phyloP scores from a whole-genome alignment of 2,797 vertebrate genomes.

The Ctenopoma kingsleyae region DNA sequence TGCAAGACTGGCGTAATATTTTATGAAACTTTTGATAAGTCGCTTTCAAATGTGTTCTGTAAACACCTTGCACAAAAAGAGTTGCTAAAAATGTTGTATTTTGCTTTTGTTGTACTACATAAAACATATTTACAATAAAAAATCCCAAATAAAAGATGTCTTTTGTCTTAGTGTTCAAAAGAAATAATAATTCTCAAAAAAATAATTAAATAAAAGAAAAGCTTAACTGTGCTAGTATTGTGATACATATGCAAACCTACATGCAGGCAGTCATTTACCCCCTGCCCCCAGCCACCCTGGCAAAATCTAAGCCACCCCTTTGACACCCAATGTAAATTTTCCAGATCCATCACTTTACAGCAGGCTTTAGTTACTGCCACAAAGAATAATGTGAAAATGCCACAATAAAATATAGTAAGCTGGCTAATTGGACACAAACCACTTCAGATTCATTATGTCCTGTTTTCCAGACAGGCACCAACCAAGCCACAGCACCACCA shows the following conservation, averaged over 20 bases:
- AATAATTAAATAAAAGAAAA: too few relatives aligned
- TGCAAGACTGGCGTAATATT: conserved; percentile 18
- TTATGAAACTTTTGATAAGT: conserved; percentile 32
- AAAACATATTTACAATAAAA: conserved; percentile 96
- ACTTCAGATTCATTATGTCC: not conserved
- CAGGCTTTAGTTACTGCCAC: not conserved
- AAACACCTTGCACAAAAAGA: conserved; percentile 51
- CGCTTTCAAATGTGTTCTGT: conserved; percentile 58
- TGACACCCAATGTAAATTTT: too few relatives aligned
- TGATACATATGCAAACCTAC: too few relatives aligned
- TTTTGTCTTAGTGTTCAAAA: not conserved
- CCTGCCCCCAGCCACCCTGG: too few relatives aligned
- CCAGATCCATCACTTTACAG: not conserved
- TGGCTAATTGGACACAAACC: conserved; percentile 4
- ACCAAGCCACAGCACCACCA: not conserved
- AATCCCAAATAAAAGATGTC: conserved; percentile 48
- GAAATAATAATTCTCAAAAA: too few relatives aligned
- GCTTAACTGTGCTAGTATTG: too few relatives aligned
- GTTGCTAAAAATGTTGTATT: conserved; percentile 80
- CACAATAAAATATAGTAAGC: not conserved
- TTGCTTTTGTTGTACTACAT: conserved; percentile 90
- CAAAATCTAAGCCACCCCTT: too few relatives aligned
- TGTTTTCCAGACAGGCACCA: conserved; percentile 13
- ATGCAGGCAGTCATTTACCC: too few relatives aligned
- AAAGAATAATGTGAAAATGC: not conserved